phyloP scores from a whole-genome alignment of 1,140 invertebrate species.

The Globodera rostochiensis region DNA sequence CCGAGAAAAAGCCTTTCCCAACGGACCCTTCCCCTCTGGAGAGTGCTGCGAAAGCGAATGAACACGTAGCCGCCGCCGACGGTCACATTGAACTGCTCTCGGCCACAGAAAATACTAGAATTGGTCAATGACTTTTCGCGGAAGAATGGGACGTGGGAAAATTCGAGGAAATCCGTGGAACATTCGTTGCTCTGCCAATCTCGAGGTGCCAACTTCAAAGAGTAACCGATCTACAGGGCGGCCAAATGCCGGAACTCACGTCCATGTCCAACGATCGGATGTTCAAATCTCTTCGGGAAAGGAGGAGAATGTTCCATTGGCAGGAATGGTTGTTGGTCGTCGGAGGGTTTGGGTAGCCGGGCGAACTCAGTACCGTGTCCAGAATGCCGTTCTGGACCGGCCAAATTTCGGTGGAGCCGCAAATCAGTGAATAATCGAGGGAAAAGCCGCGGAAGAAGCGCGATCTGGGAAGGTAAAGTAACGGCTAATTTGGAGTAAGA shows the following conservation, averaged over 20 bases:
- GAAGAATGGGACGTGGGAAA: slow-evolving; percentile 21
- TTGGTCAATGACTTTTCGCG: background rate
- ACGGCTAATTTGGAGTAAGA: too few relatives aligned
- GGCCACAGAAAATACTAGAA: slow-evolving; percentile 39
- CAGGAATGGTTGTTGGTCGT: slow-evolving; percentile 38
- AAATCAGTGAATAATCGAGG: slow-evolving; percentile 53
- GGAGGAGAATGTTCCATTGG: slow-evolving; percentile 51
- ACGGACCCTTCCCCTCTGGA: slow-evolving; percentile 27
- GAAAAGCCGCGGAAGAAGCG: slow-evolving; percentile 50
- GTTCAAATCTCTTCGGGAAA: slow-evolving; percentile 53
- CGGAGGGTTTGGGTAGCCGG: slow-evolving; percentile 43
- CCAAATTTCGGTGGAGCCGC: slow-evolving; percentile 56
- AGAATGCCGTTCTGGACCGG: slow-evolving; percentile 38
- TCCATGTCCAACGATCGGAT: slow-evolving; percentile 54
- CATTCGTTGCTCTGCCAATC: slow-evolving; percentile 26
- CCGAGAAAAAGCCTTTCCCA: background rate
- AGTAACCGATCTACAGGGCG: background rate
- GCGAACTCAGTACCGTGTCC: slow-evolving; percentile 45
- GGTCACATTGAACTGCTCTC: slow-evolving; percentile 48
- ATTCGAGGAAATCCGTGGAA: slow-evolving; percentile 7
- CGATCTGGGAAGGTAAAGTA: slow-evolving; percentile 5
- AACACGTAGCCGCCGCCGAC: slow-evolving; percentile 47
- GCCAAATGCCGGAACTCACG: slow-evolving; percentile 15
- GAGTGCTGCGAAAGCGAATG: slow-evolving; percentile 35
- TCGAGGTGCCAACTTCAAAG: slow-evolving; percentile 15